Evolutionary conservation across 1,140 invertebrate species (phyloP).

Genomic region (Caenorhabditis latens): DNA sequence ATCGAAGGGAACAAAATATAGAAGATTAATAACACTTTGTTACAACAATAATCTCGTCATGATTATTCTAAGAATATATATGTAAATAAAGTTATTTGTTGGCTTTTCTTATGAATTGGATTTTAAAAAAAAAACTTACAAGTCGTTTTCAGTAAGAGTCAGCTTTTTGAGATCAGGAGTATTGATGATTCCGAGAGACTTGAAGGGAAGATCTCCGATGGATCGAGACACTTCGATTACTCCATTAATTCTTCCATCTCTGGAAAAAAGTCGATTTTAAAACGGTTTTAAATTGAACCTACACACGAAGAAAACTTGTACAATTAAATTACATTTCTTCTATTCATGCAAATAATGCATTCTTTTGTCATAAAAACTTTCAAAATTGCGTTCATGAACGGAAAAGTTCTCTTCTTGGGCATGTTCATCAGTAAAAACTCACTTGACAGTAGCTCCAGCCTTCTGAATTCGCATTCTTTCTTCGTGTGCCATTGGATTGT

Average conservation of each 20-base stretch:
- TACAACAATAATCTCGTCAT: slow-evolving; percentile 9
- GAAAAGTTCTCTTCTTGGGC: too few relatives aligned
- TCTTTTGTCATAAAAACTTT: too few relatives aligned
- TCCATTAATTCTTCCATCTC: slow-evolving; percentile 62
- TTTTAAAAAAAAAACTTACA: slow-evolving; percentile 33
- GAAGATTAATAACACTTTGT: not conserved
- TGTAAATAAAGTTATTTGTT: not conserved
- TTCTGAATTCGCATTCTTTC: slow-evolving; percentile 63
- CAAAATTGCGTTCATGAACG: too few relatives aligned
- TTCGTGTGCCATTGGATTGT: slow-evolving; percentile 60
- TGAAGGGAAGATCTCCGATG: slow-evolving; percentile 62
- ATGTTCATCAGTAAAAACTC: not conserved
- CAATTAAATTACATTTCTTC: too few relatives aligned
- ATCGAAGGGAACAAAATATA: slow-evolving; percentile 62
- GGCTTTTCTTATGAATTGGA: not conserved
- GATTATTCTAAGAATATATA: slow-evolving; percentile 26
- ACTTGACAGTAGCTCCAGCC: slow-evolving; percentile 60
- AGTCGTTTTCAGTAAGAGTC: slow-evolving; percentile 60
- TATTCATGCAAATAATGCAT: too few relatives aligned
- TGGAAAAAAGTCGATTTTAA: not conserved
- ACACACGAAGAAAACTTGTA: too few relatives aligned
- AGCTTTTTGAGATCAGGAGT: slow-evolving; percentile 60
- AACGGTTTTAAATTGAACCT: too few relatives aligned
- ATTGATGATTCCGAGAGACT: slow-evolving; percentile 51
- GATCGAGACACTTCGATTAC: slow-evolving; percentile 63